These are phyloP conservation scores for Agriotes lineatus DNA, from an alignment of 2,888 invertebrate species.

Conservation along the genomic window DNA sequence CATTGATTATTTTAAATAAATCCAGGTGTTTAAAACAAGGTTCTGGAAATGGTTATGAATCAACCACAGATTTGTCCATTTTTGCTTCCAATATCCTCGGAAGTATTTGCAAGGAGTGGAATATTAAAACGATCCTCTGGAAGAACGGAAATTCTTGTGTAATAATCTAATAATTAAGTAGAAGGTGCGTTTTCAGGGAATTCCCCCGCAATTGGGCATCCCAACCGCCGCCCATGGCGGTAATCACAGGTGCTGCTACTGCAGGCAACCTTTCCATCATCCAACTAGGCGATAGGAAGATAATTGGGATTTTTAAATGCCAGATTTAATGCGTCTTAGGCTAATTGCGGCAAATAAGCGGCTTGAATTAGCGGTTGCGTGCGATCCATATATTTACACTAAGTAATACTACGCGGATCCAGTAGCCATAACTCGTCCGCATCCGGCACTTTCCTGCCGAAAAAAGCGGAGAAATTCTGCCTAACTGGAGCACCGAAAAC, in stretches of 20 bases:
- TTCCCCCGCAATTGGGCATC: too few relatives aligned
- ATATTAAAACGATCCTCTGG: too few relatives aligned
- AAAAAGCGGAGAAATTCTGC: slow-evolving; percentile 27
- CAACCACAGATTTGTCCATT: too few relatives aligned
- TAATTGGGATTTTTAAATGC: slow-evolving; percentile 38
- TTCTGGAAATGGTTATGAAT: too few relatives aligned
- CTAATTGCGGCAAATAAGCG: slow-evolving; percentile 18
- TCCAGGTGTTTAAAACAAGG: too few relatives aligned
- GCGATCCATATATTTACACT: slow-evolving; percentile 6
- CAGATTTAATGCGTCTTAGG: slow-evolving; percentile 27
- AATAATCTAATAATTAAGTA: too few relatives aligned
- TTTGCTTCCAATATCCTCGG: too few relatives aligned
- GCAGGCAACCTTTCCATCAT: slow-evolving; percentile 34
- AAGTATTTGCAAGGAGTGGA: too few relatives aligned
- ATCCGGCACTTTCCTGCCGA: slow-evolving; percentile 28
- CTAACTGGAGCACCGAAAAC: slow-evolving; percentile 21
- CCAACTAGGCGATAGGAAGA: slow-evolving; percentile 31
- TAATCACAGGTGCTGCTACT: slow-evolving; percentile 27
- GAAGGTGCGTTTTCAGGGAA: too few relatives aligned
- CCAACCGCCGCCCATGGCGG: too few relatives aligned
- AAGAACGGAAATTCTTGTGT: too few relatives aligned
- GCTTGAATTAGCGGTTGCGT: slow-evolving; percentile 4
- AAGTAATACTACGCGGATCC: neutral
- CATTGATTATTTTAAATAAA: too few relatives aligned
- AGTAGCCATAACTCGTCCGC: slow-evolving; percentile 18